Evolutionary conservation across 2,888 invertebrate genomes (phyloP).

Genomic region (Drosophila paracracens): DNA sequence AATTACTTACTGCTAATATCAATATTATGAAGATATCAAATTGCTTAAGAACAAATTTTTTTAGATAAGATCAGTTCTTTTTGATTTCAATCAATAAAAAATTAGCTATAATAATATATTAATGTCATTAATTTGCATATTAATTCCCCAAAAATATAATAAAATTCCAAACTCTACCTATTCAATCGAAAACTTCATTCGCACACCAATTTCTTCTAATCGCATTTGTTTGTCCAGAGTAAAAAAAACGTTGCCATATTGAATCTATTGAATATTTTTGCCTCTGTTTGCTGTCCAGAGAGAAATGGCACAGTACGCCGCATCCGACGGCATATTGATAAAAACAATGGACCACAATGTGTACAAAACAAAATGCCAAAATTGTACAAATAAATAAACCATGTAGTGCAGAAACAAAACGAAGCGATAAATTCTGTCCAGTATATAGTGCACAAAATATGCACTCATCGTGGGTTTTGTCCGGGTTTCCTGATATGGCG

Average conservation of each 20-base stretch:
- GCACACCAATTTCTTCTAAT: constrained; percentile 12
- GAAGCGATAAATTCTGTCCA: constrained; percentile 55
- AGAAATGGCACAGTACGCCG: constrained; percentile 20
- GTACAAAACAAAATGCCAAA: constrained; percentile 57
- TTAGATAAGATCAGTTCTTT: not conserved
- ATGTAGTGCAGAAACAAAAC: constrained; percentile 42
- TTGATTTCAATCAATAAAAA: not conserved
- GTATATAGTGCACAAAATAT: constrained; percentile 56
- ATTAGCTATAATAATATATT: not conserved
- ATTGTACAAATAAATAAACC: constrained; percentile 56
- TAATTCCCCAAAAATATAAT: not conserved
- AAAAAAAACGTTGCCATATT: constrained; percentile 38
- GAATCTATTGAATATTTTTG: constrained; percentile 52
- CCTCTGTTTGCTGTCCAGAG: constrained; percentile 33
- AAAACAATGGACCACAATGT: constrained; percentile 71
- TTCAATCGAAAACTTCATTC: constrained; percentile 5
- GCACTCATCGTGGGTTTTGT: constrained; percentile 54
- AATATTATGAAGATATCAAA: too few relatives aligned
- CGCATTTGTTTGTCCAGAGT: constrained; percentile 29
- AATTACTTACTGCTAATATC: not conserved
- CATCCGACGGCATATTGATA: constrained; percentile 54
- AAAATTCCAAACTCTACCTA: not conserved
- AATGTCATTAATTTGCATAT: not conserved
- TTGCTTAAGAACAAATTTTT: not conserved
- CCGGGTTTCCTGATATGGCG: constrained; percentile 50